Percentiles rank a stretch among this genome's conserved stretches.
Evolutionary conservation across 1,140 invertebrate species (phyloP).

Genomic region (Listronotus oregonensis): DNA sequence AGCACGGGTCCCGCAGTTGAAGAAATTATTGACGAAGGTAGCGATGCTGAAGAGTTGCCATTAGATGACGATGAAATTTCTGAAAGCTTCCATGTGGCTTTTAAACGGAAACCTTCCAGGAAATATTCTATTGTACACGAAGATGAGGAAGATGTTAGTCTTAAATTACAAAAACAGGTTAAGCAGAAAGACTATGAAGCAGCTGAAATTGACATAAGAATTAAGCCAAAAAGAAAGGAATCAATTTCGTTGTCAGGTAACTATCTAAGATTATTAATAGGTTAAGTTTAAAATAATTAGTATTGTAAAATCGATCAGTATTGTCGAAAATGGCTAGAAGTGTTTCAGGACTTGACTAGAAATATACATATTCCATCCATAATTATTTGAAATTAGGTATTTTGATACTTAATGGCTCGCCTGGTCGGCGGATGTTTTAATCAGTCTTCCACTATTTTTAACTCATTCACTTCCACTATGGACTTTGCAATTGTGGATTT

Average conservation of each 20-base stretch:
- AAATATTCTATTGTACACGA: constrained; percentile 65
- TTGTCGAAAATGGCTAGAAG: no score
- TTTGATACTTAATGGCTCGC: no score
- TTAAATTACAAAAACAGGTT: constrained; percentile 58
- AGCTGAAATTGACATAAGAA: constrained; percentile 58
- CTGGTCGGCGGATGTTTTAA: no score
- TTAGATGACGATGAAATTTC: constrained; percentile 66
- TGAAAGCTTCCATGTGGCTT: constrained; percentile 60
- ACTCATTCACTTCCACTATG: no score
- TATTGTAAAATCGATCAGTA: no score
- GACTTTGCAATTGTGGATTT: no score
- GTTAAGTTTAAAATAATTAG: background rate
- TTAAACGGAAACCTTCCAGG: constrained; percentile 59
- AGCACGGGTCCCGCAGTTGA: constrained; percentile 68
- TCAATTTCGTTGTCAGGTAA: constrained; percentile 58
- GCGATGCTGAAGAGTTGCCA: constrained; percentile 63
- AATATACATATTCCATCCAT: no score
- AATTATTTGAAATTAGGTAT: no score
- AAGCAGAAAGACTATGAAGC: constrained; percentile 61
- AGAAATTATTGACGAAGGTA: constrained; percentile 69
- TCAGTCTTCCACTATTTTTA: no score
- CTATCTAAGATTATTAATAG: background rate
- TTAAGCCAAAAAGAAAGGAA: constrained; percentile 66
- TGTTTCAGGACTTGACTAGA: no score
- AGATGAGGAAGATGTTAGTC: constrained; percentile 61